These are phyloP conservation scores for Varanus salvator DNA, from an alignment of 2,113 vertebrate genomes.

Conservation along the genomic window DNA sequence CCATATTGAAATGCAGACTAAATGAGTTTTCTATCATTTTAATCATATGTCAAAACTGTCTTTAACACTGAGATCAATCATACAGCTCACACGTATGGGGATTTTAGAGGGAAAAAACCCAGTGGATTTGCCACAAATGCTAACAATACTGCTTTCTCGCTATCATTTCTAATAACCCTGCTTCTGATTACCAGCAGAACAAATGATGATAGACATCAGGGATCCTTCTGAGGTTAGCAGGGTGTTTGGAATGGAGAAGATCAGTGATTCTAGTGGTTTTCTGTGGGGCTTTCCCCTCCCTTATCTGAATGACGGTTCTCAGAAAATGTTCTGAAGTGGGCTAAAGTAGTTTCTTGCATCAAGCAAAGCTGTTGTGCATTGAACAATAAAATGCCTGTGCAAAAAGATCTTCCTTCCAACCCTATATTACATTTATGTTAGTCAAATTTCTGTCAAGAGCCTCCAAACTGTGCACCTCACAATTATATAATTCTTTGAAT, in stretches of 20 bases:
- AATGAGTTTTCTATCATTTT: too few species aligned
- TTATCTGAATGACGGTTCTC: neutral
- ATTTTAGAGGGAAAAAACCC: neutral
- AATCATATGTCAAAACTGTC: neutral
- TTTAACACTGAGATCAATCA: neutral
- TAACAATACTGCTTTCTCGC: neutral
- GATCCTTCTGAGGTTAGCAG: neutral
- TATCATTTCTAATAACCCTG: neutral
- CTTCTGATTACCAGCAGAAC: neutral
- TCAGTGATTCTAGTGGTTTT: neutral
- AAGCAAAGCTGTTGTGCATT: neutral
- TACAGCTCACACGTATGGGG: neutral
- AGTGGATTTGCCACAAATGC: neutral
- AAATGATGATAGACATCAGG: neutral
- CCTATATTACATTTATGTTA: constrained; percentile 4
- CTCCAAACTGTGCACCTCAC: neutral
- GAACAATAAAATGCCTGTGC: neutral
- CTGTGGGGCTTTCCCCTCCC: neutral
- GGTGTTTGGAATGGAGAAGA: neutral
- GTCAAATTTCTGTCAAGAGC: neutral
- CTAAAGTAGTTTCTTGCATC: constrained; percentile 4
- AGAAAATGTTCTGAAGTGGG: neutral
- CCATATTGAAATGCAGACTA: too few species aligned
- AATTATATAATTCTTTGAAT: neutral
- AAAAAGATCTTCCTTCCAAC: neutral